Percentiles rank a stretch among this genome's conserved stretches.
phyloP scores from a whole-genome alignment of 2,888 invertebrate genomes.

The Drosophila austrosaltans region DNA sequence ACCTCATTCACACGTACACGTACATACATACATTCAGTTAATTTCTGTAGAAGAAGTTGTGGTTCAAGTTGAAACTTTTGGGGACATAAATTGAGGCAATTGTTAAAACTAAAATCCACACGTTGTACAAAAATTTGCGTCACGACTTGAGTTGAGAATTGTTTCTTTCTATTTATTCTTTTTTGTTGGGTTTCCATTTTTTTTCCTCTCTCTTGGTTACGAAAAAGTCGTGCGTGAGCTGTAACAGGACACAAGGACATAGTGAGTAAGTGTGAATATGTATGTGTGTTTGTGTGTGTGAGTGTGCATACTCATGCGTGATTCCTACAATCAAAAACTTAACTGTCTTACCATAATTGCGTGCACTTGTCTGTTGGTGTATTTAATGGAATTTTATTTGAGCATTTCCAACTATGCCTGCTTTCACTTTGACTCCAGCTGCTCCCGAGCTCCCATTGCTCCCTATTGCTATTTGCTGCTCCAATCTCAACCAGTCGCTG shows the following conservation, averaged over 20 bases:
- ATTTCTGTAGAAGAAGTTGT: constrained; percentile 58
- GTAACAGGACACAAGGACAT: constrained; percentile 22
- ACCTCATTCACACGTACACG: constrained; percentile 2
- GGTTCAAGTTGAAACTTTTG: constrained; percentile 58
- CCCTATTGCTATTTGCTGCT: constrained; percentile 21
- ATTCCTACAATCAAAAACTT: constrained; percentile 80
- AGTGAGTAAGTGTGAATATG: not conserved
- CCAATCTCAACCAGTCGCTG: constrained; percentile 44
- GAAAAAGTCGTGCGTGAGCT: constrained; percentile 21
- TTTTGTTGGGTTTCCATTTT: constrained; percentile 38
- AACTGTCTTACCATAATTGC: constrained; percentile 80
- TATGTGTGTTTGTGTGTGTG: constrained; percentile 32
- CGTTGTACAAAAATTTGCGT: constrained; percentile 71
- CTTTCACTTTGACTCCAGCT: constrained; percentile 17
- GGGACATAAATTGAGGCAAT: constrained; percentile 79
- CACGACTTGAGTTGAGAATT: constrained; percentile 66
- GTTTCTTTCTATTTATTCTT: constrained; percentile 41
- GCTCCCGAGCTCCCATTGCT: not conserved
- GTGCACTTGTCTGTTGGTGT: constrained; percentile 77
- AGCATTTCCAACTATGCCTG: constrained; percentile 48
- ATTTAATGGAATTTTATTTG: constrained; percentile 80
- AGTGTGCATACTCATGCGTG: constrained; percentile 76
- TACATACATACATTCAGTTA: constrained; percentile 37
- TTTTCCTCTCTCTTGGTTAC: constrained; percentile 28
- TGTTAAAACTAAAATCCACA: constrained; percentile 79